Conservation (phyloP, 2,113 vertebrate species). For the Mystacornis crossleyi region DNA sequence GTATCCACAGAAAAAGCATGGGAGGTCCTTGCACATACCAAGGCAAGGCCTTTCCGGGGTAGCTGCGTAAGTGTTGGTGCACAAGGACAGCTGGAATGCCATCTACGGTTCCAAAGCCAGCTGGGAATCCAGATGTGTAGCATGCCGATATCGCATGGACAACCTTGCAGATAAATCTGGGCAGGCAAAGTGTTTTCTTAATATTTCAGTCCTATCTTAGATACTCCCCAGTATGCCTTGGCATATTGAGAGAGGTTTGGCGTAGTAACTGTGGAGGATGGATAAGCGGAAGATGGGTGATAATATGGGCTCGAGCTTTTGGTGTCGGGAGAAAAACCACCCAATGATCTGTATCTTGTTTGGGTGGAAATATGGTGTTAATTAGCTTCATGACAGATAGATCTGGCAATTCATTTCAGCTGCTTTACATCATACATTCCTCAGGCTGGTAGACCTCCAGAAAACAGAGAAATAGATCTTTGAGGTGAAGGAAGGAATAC, state of each 20-base stretch:
- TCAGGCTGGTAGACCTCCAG: slow-evolving; percentile 31
- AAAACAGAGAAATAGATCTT: slow-evolving; percentile 29
- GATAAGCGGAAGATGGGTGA: not conserved
- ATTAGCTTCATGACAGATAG: slow-evolving; percentile 49
- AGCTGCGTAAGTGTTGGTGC: not conserved
- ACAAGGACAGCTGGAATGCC: not conserved
- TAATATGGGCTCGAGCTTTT: slow-evolving; percentile 25
- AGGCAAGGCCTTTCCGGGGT: not conserved
- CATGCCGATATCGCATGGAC: accelerated
- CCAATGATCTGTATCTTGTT: slow-evolving; percentile 32
- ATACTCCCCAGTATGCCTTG: slow-evolving; percentile 50
- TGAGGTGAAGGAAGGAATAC: slow-evolving; percentile 32
- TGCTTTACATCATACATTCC: slow-evolving; percentile 29
- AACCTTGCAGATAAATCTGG: not conserved
- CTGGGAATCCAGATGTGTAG: not conserved
- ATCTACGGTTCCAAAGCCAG: not conserved
- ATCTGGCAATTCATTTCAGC: slow-evolving; percentile 38
- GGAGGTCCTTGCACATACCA: not conserved
- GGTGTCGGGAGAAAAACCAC: slow-evolving; percentile 38
- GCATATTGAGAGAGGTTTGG: slow-evolving; percentile 64
- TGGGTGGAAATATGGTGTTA: slow-evolving; percentile 48
- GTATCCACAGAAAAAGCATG: not conserved
- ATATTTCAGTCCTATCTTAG: slow-evolving; percentile 1
- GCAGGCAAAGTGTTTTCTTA: not conserved
- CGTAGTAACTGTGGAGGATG: slow-evolving; percentile 2